phyloP scores from a whole-genome alignment of 2,113 vertebrate genomes.

The Eira barbara region DNA sequence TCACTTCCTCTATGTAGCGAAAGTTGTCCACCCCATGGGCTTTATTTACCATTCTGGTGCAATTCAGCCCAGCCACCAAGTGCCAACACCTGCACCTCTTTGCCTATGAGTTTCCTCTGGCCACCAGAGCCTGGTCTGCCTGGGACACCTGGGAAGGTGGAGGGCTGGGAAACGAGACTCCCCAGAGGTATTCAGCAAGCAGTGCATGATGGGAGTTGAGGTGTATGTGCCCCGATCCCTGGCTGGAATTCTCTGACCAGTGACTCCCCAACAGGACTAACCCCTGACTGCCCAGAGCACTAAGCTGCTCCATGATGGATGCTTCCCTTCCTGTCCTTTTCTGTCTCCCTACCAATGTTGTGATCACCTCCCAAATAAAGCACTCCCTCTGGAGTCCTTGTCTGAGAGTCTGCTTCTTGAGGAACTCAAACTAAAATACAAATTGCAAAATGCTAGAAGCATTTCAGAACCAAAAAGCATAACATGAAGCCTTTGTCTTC shows the following conservation, averaged over 20 bases:
- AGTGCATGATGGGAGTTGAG: neutral
- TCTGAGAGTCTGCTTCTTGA: neutral
- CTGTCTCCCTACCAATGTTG: neutral
- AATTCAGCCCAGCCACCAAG: neutral
- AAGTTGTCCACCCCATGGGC: neutral
- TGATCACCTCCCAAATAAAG: neutral
- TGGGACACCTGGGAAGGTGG: neutral
- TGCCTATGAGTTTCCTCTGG: neutral
- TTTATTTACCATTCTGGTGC: neutral
- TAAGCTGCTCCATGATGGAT: neutral
- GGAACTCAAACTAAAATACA: neutral
- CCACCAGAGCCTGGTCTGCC: neutral
- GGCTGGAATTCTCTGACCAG: neutral
- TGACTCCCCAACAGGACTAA: neutral
- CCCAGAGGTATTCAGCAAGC: neutral
- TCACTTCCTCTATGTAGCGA: neutral
- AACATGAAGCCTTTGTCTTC: neutral
- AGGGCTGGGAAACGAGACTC: neutral
- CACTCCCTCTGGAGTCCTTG: neutral
- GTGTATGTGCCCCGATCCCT: fast-evolving
- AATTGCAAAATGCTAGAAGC: neutral
- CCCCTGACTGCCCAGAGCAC: neutral
- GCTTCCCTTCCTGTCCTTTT: neutral
- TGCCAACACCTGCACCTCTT: neutral
- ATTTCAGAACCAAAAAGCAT: neutral